Percentiles rank a stretch among this genome's conserved stretches.
These are phyloP conservation scores for Esperia sulphurella DNA, from an alignment of 2,888 invertebrate genomes.

Conservation along the genomic window DNA sequence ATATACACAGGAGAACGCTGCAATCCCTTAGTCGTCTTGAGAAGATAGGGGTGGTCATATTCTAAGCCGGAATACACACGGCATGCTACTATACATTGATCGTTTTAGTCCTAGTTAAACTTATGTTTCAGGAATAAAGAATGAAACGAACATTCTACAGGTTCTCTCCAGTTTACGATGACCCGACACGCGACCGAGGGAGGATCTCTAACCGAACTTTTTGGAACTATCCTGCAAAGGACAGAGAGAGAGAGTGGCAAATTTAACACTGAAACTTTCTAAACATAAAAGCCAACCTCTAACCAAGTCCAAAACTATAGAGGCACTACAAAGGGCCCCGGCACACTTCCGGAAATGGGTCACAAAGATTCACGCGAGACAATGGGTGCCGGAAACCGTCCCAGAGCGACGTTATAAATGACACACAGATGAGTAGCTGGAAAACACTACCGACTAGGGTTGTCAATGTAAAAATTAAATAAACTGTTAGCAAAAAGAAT, in stretches of 20 bases:
- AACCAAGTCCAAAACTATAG: constrained; percentile 9
- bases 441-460: not conserved
- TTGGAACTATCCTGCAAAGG: not conserved
- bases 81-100: too few relatives aligned
- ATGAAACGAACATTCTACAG: too few relatives aligned
- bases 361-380: constrained; percentile 50
- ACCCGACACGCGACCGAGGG: too few relatives aligned
- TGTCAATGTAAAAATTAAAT: not conserved
- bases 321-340: constrained; percentile 9
- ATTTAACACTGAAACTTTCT: constrained; percentile 6
- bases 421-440: constrained; percentile 54
- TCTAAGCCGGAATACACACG: too few relatives aligned
- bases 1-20: too few relatives aligned
- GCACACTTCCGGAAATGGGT: constrained; percentile 32
- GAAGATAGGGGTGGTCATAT: too few relatives aligned
- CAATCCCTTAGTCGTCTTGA: too few relatives aligned
- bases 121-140: too few relatives aligned
- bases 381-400: constrained; percentile 40
- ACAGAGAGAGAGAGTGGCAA: not conserved
- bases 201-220: not conserved
- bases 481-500: too few relatives aligned
- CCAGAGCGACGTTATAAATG: constrained; percentile 54
- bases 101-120: too few relatives aligned
- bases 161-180: too few relatives aligned
- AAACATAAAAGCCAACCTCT: constrained; percentile 5